These are phyloP conservation scores for Eubucco bourcierii DNA, from an alignment of 2,113 vertebrate genomes.

Conservation along the genomic window DNA sequence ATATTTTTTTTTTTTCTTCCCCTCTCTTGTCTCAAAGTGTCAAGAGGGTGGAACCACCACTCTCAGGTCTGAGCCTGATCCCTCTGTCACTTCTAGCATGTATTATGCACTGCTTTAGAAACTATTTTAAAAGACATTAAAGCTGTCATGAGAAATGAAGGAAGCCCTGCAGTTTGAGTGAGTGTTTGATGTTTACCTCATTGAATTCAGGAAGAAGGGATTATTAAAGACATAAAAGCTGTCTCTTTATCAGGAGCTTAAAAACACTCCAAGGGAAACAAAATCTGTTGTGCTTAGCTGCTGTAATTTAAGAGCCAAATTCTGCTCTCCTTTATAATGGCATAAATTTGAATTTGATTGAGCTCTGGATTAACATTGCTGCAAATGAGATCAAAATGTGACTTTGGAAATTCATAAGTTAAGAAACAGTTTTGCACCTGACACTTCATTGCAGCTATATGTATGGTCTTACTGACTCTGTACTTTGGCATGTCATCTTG, in stretches of 20 bases:
- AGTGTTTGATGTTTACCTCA: neutral
- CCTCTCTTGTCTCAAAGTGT: neutral
- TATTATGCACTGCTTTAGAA: neutral
- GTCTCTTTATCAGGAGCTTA: slow-evolving; percentile 38
- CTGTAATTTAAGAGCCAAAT: slow-evolving; percentile 11
- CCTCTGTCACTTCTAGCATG: neutral
- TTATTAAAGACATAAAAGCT: slow-evolving; percentile 49
- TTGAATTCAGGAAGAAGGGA: slow-evolving; percentile 7
- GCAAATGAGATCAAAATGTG: slow-evolving; percentile 25
- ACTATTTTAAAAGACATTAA: slow-evolving; percentile 13
- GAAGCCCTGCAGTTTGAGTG: neutral
- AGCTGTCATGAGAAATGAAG: neutral
- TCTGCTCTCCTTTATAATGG: neutral
- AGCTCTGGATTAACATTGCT: slow-evolving; percentile 14
- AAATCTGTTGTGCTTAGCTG: slow-evolving; percentile 47
- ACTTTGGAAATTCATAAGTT: neutral
- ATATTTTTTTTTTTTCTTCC: neutral
- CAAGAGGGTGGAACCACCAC: neutral
- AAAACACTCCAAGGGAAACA: slow-evolving; percentile 49
- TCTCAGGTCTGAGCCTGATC: neutral
- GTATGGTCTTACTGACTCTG: neutral
- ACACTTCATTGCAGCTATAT: neutral
- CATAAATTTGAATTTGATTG: slow-evolving; percentile 58
- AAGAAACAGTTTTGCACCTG: neutral
- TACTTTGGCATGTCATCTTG: neutral